These are phyloP conservation scores for Dendroctonus valens DNA, from an alignment of 1,140 invertebrate genomes.

Conservation along the genomic window DNA sequence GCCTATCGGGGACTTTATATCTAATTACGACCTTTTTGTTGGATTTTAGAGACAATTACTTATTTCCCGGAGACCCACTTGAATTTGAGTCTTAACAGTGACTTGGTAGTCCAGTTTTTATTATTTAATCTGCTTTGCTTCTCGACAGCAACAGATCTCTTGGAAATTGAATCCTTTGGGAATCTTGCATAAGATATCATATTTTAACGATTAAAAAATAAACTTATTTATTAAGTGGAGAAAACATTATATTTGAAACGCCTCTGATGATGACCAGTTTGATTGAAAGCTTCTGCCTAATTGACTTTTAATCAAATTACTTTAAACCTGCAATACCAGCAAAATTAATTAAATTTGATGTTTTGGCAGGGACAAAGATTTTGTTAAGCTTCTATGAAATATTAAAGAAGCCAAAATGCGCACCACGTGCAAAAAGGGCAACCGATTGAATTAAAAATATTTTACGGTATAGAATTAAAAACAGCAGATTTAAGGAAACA, in stretches of 20 bases:
- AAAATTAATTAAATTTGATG: conserved; percentile 5
- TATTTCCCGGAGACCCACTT: conserved; percentile 6
- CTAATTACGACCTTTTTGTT: conserved; percentile 30
- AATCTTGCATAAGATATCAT: no score
- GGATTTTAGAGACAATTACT: conserved; percentile 17
- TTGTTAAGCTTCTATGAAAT: conserved; percentile 5
- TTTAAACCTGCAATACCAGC: no score
- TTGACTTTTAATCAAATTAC: no score
- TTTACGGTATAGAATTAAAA: background rate
- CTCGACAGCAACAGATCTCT: background rate
- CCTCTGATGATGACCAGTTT: no score
- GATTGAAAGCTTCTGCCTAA: no score
- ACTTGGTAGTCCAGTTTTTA: background rate
- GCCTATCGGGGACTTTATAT: conserved; percentile 26
- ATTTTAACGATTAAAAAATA: no score
- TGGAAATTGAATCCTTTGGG: background rate
- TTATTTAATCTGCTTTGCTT: background rate
- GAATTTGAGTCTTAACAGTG: background rate
- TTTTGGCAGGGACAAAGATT: background rate
- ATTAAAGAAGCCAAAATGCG: conserved; percentile 4
- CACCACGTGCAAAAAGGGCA: background rate
- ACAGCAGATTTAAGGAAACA: background rate
- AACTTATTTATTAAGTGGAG: no score
- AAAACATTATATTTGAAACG: no score
- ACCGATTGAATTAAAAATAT: conserved; percentile 1